These are phyloP conservation scores for Gymnocheta viridis DNA, from an alignment of 2,888 invertebrate species.

Conservation along the genomic window DNA sequence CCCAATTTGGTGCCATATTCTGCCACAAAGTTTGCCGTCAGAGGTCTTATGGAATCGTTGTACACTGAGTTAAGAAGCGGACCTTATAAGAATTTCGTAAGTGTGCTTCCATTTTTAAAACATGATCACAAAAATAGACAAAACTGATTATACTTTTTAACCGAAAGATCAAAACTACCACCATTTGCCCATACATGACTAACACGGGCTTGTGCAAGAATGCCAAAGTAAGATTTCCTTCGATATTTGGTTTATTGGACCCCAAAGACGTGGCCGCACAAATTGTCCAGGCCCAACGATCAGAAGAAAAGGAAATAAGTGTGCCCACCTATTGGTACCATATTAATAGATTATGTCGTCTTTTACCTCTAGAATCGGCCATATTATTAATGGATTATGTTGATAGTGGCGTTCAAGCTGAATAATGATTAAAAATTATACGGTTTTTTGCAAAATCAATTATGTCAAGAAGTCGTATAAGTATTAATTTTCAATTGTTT, in stretches of 20 bases:
- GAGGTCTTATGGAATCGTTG: conserved; percentile 92
- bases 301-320: conserved; percentile 84
- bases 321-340: conserved; percentile 85
- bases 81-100: conserved; percentile 77
- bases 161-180: conserved; percentile 88
- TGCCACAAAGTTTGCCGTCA: conserved; percentile 90
- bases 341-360: conserved; percentile 84
- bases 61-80: conserved; percentile 88
- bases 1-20: conserved; percentile 92
- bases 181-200: conserved; percentile 93
- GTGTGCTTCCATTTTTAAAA: neutral
- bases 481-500: neutral
- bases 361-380: conserved; percentile 84
- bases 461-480: neutral
- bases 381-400: conserved; percentile 85
- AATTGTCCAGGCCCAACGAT: conserved; percentile 87
- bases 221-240: conserved; percentile 88
- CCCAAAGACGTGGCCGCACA: conserved; percentile 86
- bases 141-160: neutral
- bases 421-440: conserved; percentile 73
- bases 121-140: neutral
- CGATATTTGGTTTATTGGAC: conserved; percentile 85
- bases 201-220: conserved; percentile 92
- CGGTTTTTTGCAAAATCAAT: neutral
- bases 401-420: conserved; percentile 86